Conservation (phyloP, 2,797 vertebrate genomes). For the Moxostoma hubbsi region DNA sequence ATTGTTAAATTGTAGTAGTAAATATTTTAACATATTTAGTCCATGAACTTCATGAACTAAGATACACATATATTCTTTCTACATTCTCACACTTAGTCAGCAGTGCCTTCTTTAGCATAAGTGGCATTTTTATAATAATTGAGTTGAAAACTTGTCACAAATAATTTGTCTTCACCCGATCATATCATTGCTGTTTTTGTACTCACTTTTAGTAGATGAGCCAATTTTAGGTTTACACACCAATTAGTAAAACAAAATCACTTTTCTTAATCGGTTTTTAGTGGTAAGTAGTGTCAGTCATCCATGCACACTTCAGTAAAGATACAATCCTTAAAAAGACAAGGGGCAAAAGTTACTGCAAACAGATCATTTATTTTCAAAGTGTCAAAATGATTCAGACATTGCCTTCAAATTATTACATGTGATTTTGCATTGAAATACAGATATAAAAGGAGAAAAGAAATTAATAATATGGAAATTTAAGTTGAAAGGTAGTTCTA, state of each 20-base stretch:
- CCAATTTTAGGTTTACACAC: no score
- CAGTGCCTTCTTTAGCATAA: not conserved
- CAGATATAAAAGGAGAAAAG: slow-evolving; percentile 29
- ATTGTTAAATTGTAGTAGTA: no score
- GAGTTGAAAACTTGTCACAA: no score
- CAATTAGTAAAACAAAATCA: no score
- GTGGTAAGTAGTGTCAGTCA: not conserved
- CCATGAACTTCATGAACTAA: no score
- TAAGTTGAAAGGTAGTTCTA: not conserved
- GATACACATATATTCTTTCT: not conserved
- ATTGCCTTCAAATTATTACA: slow-evolving; percentile 20
- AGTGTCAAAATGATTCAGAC: slow-evolving; percentile 30
- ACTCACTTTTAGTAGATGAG: no score
- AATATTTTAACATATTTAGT: no score
- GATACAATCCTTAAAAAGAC: not conserved
- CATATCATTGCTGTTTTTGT: no score
- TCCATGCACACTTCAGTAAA: not conserved
- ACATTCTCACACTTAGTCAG: not conserved
- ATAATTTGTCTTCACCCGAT: no score
- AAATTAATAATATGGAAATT: not conserved
- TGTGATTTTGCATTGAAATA: slow-evolving; percentile 47
- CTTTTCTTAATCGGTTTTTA: no score
- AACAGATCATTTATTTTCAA: slow-evolving; percentile 44
- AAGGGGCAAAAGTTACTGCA: slow-evolving; percentile 36
- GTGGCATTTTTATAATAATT: no score